Evolutionary conservation across 2,113 vertebrate genomes (phyloP).

Genomic region (Scalopus aquaticus): DNA sequence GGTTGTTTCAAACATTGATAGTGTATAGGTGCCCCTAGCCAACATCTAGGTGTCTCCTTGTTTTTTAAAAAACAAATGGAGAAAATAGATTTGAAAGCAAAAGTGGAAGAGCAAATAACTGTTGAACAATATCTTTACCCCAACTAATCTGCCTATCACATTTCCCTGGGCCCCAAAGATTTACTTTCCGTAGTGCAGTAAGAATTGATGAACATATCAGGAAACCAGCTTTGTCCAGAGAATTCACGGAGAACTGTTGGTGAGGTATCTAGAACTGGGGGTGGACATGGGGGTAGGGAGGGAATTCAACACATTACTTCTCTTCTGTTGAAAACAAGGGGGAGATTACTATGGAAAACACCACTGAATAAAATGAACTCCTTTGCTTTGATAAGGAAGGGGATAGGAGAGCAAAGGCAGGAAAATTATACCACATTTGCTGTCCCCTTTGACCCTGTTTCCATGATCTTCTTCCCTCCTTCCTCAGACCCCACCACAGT

Average conservation of each 20-base stretch:
- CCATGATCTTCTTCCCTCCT: not conserved
- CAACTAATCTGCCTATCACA: not conserved
- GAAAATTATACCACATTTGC: not conserved
- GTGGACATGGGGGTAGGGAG: not conserved
- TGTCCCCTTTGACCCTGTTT: not conserved
- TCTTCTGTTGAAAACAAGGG: constrained; percentile 18
- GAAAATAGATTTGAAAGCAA: not conserved
- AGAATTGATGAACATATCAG: not conserved
- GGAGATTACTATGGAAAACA: not conserved
- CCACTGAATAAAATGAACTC: not conserved
- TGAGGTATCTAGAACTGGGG: not conserved
- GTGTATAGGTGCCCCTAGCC: not conserved
- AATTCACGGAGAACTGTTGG: not conserved
- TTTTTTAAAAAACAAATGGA: constrained; percentile 22
- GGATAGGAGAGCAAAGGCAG: not conserved
- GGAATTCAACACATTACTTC: not conserved
- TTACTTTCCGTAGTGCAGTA: not conserved
- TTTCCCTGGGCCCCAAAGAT: not conserved
- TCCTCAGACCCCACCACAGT: not conserved
- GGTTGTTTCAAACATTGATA: not conserved
- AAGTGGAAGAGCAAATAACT: not conserved
- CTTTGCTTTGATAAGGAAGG: not conserved
- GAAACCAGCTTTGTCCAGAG: not conserved
- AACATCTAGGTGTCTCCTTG: not conserved
- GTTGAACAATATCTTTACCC: not conserved